Evolutionary conservation across 1,140 invertebrate species (phyloP), one percentile per base, ranked within the genome.

Genomic region (Drosophila lacteicornis): DNA sequence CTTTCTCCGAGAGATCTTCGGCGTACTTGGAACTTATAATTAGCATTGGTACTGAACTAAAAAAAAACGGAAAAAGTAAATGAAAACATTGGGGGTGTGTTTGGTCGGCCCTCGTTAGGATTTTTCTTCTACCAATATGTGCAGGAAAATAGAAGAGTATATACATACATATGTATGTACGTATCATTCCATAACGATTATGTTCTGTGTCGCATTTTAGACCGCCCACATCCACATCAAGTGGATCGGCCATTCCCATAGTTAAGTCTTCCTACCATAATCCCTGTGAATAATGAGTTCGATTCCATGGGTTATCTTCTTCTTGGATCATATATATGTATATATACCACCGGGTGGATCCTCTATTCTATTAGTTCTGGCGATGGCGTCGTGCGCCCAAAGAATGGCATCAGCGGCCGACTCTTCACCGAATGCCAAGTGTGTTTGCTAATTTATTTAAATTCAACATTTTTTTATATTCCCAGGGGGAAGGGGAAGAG

Each of bases 321-420:
- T 40, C 19, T 53, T 45, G 1, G 27, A 33, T 9, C 40, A 30
- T 73, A 25, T 55, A 19, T 50, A 19, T 50, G 55, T 38, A 46
- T 30, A 51, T 67, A 55, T 42, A 51, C 47, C 8, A 42, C 46
- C 46, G 40, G 27, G 40, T 15, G 19, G 33, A 19, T 15, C 22
- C 8, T 55, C 13, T 38, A 36, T 62, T 53, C 40, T 62, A 25
- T 60, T 79, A 36, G 38, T 25, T 68, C 43, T 59, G 62, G 49
- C 27, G 46, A 79, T 55, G 46, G 66, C 59, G 78, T 69, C 84
- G 84, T 84, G 85, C 90, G 84, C 85, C 84, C 42, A 27, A 38
- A 38, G 42, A 58, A 55, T 25, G 25, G 40, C 45, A 36, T 22
- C 75, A 65, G 57, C 45, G 51, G 57, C 61, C 55, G 51, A 59